phyloP scores from a whole-genome alignment of 2,797 vertebrate species.

The Spea hammondii region DNA sequence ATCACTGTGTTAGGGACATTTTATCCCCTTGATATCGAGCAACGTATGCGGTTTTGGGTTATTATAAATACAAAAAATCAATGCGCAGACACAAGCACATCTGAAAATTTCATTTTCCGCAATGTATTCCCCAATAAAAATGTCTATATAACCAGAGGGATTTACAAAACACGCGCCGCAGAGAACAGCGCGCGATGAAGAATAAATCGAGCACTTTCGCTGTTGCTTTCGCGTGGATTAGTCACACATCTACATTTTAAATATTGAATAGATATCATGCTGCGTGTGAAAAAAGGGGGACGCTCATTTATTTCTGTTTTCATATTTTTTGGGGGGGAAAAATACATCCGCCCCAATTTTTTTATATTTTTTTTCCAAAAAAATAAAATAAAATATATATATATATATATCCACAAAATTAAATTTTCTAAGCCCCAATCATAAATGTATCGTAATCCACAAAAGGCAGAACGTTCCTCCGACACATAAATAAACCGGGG shows the following conservation, averaged over 20 bases:
- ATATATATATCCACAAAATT: too few relatives aligned
- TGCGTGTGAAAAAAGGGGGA: slow-evolving; percentile 54
- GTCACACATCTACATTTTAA: slow-evolving; percentile 59
- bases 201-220: slow-evolving; percentile 59
- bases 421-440: too few relatives aligned
- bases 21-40: slow-evolving; percentile 81
- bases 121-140: slow-evolving; percentile 75
- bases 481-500: too few relatives aligned
- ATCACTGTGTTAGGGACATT: slow-evolving; percentile 77
- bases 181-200: slow-evolving; percentile 65
- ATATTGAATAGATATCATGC: slow-evolving; percentile 31
- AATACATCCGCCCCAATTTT: background rate
- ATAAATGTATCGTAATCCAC: too few relatives aligned
- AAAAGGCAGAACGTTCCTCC: too few relatives aligned
- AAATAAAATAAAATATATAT: too few relatives aligned
- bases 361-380: background rate
- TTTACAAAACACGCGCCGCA: slow-evolving; percentile 68
- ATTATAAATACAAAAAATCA: slow-evolving; percentile 85
- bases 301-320: slow-evolving; percentile 55
- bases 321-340: background rate
- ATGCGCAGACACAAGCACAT: slow-evolving; percentile 76
- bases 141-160: slow-evolving; percentile 67
- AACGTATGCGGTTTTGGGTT: slow-evolving; percentile 72
- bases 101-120: slow-evolving; percentile 77
- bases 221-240: slow-evolving; percentile 57